Evolutionary conservation across 2,113 vertebrate genomes (phyloP).

Genomic region (Coregonus clupeaformis): DNA sequence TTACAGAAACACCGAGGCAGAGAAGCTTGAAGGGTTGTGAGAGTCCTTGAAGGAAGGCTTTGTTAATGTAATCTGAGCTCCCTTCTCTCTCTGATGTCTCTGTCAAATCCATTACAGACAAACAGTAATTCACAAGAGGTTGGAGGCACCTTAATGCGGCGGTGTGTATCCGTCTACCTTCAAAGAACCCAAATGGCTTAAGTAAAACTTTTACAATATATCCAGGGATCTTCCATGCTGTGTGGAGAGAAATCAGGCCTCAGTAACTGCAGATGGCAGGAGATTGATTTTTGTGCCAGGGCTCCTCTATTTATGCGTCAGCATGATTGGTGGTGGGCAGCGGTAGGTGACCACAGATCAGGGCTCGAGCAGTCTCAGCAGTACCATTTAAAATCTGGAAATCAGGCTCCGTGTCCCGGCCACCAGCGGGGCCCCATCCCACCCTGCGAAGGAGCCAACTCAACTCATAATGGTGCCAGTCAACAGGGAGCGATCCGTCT

Average conservation of each 20-base stretch:
- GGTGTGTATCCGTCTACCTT: too few relatives aligned
- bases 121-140: not conserved
- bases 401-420: constrained; percentile 12
- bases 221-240: not conserved
- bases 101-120: not conserved
- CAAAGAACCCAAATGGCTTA: too few relatives aligned
- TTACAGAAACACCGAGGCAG: not conserved
- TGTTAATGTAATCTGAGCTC: not conserved
- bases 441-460: not conserved
- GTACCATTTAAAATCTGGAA: constrained; percentile 25
- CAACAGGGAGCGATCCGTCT: not conserved
- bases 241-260: not conserved
- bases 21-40: not conserved
- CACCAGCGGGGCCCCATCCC: constrained; percentile 15
- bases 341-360: constrained; percentile 24
- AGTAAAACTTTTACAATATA: too few relatives aligned
- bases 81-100: not conserved
- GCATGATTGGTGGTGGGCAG: constrained; percentile 22
- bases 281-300: constrained; percentile 1
- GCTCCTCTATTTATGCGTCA: constrained; percentile 9
- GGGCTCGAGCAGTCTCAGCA: constrained; percentile 22
- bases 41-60: not conserved
- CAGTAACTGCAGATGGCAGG: constrained; percentile 5
- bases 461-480: not conserved
- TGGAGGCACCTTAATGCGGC: not conserved